phyloP scores from a whole-genome alignment of 53 echinoderm and acorn worm species.

The Holothuria scabra region DNA sequence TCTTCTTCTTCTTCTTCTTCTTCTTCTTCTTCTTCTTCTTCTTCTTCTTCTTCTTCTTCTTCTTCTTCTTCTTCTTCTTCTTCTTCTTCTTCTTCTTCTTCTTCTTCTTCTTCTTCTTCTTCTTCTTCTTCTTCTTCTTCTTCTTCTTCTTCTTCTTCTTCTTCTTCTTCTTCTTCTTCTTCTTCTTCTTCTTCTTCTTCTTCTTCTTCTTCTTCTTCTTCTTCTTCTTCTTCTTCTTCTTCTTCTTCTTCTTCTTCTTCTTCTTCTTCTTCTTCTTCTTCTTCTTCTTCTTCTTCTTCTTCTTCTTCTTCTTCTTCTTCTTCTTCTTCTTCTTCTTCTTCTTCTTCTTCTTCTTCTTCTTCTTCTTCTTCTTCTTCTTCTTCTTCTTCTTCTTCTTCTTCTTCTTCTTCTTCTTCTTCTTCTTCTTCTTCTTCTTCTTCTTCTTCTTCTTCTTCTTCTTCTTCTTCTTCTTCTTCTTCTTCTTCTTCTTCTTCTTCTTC shows the following conservation, averaged over 20 bases:
- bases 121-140: slow-evolving; percentile 14
- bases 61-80: slow-evolving; percentile 12
- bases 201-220: slow-evolving; percentile 9
- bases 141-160: slow-evolving; percentile 3
- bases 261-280: not conserved
- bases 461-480: slow-evolving; percentile 12
- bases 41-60: slow-evolving; percentile 12
- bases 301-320: slow-evolving; percentile 9
- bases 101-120: slow-evolving; percentile 12
- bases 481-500: not conserved
- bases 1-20: slow-evolving; percentile 12
- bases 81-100: slow-evolving; percentile 12
- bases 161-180: slow-evolving; percentile 9
- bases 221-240: not conserved
- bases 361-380: slow-evolving; percentile 8
- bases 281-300: slow-evolving; percentile 15
- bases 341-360: slow-evolving; percentile 12
- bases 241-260: not conserved
- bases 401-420: slow-evolving; percentile 12
- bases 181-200: not conserved
- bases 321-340: slow-evolving; percentile 2
- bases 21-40: slow-evolving; percentile 12
- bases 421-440: slow-evolving; percentile 13
- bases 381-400: slow-evolving; percentile 2
- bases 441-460: not conserved